Conservation (phyloP, 2,797 vertebrate species). For the Microctenopoma lineatum region DNA sequence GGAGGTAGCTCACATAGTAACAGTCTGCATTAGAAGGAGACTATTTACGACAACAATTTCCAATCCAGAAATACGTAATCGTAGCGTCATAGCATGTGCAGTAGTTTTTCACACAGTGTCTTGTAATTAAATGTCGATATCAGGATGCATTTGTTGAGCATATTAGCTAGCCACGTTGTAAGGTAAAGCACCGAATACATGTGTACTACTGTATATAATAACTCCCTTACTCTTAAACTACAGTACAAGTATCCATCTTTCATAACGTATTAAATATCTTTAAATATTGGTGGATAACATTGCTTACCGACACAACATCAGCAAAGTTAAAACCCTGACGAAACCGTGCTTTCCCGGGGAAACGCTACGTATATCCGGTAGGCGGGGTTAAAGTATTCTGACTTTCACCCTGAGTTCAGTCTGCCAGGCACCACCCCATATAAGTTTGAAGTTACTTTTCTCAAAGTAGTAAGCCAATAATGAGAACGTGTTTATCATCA, state of each 20-base stretch:
- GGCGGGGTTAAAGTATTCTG: conserved; percentile 14
- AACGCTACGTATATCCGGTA: conserved; percentile 45
- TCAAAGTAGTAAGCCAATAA: too few relatives aligned
- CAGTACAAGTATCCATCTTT: rapidly evolving
- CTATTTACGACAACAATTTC: too few relatives aligned
- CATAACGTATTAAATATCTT: rapidly evolving
- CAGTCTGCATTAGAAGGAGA: too few relatives aligned
- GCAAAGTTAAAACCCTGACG: rapidly evolving
- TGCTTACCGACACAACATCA: conserved; percentile 11
- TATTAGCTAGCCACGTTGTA: conserved; percentile 12
- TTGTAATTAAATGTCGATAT: too few relatives aligned
- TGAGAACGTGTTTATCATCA: too few relatives aligned
- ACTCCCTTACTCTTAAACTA: rapidly evolving
- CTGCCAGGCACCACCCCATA: conserved; percentile 10
- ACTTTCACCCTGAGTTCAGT: not conserved
- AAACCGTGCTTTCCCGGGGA: conserved; percentile 62
- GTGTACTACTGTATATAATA: not conserved
- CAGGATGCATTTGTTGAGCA: too few relatives aligned
- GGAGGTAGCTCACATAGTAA: too few relatives aligned
- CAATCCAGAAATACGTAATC: too few relatives aligned
- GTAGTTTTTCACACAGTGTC: too few relatives aligned
- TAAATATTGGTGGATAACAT: not conserved
- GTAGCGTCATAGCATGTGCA: too few relatives aligned
- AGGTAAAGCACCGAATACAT: too few relatives aligned
- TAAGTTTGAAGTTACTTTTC: too few relatives aligned